A percentile compares a stretch with the other conserved stretches of the same genome.
These are phyloP conservation scores for Physella acuta DNA, from an alignment of 1,140 invertebrate genomes.

Conservation along the genomic window DNA sequence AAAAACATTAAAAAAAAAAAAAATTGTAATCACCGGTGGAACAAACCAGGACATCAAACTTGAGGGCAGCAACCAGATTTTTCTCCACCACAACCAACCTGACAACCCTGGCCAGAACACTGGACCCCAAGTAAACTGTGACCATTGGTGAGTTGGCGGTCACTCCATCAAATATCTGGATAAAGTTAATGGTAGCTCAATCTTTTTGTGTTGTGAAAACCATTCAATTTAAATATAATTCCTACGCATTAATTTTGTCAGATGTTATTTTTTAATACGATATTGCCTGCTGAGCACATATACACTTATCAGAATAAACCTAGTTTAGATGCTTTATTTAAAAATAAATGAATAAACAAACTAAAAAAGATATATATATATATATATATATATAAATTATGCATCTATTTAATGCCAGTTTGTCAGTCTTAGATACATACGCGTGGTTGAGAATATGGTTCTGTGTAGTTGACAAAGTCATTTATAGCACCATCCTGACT, in stretches of 20 bases:
- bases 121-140: neutral
- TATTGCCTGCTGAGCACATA: no score
- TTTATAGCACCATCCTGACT: neutral
- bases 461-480: slow-evolving; percentile 12
- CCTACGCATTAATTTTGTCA: no score
- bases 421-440: neutral
- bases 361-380: no score
- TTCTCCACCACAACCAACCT: neutral
- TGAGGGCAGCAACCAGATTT: slow-evolving; percentile 3
- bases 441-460: neutral
- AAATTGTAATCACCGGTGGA: neutral
- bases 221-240: no score
- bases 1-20: neutral
- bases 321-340: no score
- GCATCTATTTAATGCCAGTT: neutral
- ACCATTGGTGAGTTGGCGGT: neutral
- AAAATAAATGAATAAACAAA: no score
- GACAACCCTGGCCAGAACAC: slow-evolving; percentile 3
- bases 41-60: slow-evolving; percentile 15
- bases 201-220: no score
- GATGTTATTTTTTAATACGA: no score
- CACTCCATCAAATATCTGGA: slow-evolving; percentile 1
- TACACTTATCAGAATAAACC: no score
- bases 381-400: no score
- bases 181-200: no score